Percentiles rank a stretch among this genome's conserved stretches.
Evolutionary conservation across 2,797 vertebrate species (phyloP).

Genomic region (Notoglanidium macrostoma): DNA sequence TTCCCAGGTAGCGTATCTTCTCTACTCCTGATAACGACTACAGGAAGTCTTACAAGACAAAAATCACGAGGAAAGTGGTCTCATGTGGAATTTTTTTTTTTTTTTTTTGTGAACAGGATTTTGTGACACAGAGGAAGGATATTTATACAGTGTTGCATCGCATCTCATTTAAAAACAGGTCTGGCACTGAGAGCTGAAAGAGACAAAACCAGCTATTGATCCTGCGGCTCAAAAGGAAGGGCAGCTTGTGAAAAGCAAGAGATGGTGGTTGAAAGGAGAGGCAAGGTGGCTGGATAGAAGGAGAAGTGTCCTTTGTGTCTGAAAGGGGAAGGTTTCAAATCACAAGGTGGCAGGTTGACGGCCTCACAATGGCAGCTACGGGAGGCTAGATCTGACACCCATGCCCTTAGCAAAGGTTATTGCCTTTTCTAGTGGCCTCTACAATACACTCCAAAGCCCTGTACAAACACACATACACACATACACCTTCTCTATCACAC

Average conservation of each 20-base stretch:
- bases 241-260: conserved; percentile 61
- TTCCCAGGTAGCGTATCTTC: conserved; percentile 2
- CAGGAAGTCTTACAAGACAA: conserved; percentile 29
- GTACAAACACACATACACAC: conserved; percentile 50
- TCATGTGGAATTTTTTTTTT: conserved; percentile 1
- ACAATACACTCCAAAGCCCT: conserved; percentile 60
- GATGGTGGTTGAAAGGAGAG: conserved; percentile 70
- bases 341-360: conserved; percentile 72
- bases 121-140: conserved; percentile 39
- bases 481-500: conserved; percentile 24
- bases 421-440: conserved; percentile 70
- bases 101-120: conserved; percentile 6
- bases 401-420: conserved; percentile 69
- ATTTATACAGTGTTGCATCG: conserved; percentile 50
- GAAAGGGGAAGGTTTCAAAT: conserved; percentile 70
- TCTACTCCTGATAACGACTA: conserved; percentile 10
- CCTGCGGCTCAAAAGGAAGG: conserved; percentile 71
- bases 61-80: conserved; percentile 6
- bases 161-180: conserved; percentile 55
- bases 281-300: conserved; percentile 66
- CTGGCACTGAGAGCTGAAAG: conserved; percentile 58
- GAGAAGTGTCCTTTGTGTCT: conserved; percentile 69
- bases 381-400: conserved; percentile 69
- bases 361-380: conserved; percentile 68
- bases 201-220: conserved; percentile 82